Conservation (phyloP, 30 jellyfish, hydroid and myxozoan genomes). For the Nemopilema nomurai region DNA sequence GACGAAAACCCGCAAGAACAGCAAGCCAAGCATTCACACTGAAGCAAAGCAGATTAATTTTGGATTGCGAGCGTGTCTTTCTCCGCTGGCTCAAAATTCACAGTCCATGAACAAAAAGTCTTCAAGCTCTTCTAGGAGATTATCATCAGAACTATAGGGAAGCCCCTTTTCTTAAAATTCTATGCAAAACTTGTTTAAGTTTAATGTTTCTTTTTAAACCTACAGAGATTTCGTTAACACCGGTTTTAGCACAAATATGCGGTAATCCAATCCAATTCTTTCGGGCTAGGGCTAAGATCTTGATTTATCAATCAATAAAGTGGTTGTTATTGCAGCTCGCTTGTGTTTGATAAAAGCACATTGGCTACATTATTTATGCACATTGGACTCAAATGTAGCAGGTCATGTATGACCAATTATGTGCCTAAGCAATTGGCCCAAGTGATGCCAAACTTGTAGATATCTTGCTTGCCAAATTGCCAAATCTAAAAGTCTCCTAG, state of each 20-base stretch:
- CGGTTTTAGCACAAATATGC: neutral
- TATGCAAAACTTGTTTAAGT: neutral
- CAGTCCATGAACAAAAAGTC: neutral
- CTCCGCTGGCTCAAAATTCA: neutral
- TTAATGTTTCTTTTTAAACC: neutral
- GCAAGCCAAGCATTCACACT: neutral
- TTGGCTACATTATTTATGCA: neutral
- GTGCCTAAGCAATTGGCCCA: too few relatives aligned
- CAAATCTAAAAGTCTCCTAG: too few relatives aligned
- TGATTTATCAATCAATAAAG: neutral
- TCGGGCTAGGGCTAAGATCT: neutral
- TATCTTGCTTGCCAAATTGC: too few relatives aligned
- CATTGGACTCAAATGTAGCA: neutral
- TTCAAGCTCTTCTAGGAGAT: neutral
- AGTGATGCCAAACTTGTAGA: too few relatives aligned
- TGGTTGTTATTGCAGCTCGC: neutral
- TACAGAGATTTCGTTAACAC: neutral
- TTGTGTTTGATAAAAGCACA: neutral
- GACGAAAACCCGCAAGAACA: conserved; percentile 6
- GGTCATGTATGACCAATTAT: too few relatives aligned
- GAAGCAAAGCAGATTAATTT: neutral
- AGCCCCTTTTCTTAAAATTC: neutral
- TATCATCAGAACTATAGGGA: neutral
- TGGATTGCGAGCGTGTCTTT: neutral
- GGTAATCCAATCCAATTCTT: neutral